Evolutionary conservation across 2,888 invertebrate species (phyloP).

Genomic region (Oligia fasciuncula): DNA sequence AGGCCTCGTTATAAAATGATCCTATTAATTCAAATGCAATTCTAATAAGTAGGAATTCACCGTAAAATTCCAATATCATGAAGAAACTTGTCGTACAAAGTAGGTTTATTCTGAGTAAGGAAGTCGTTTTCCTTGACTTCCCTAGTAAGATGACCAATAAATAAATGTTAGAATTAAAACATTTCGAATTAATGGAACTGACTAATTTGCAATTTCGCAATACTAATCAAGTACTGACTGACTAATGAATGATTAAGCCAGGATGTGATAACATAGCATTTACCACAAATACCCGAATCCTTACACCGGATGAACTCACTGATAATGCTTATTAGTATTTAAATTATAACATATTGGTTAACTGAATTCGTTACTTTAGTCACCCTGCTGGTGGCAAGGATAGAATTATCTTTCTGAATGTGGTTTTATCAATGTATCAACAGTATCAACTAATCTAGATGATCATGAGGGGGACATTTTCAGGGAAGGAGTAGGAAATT

Average conservation of each 20-base stretch:
- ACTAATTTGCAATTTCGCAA: conserved; percentile 66
- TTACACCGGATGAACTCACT: conserved; percentile 79
- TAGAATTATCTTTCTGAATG: conserved; percentile 22
- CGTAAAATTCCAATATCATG: conserved; percentile 5
- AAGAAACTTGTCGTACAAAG: conserved; percentile 13
- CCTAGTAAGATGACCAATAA: conserved; percentile 27
- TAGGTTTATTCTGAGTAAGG: background rate
- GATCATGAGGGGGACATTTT: background rate
- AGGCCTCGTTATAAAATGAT: background rate
- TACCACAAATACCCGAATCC: conserved; percentile 72
- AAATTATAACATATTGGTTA: conserved; percentile 67
- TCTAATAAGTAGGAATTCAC: conserved; percentile 15
- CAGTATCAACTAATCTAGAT: conserved; percentile 29
- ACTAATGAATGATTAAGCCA: conserved; percentile 82
- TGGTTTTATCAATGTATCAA: conserved; percentile 26
- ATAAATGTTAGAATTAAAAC: conserved; percentile 25
- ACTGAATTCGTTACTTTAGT: conserved; percentile 16
- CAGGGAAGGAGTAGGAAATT: background rate
- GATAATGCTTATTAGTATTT: conserved; percentile 66
- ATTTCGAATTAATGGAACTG: conserved; percentile 53
- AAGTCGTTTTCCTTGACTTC: conserved; percentile 9
- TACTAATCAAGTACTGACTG: conserved; percentile 72
- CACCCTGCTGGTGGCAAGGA: background rate
- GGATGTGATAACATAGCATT: conserved; percentile 76
- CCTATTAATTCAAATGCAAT: background rate